These are phyloP conservation scores for Hipposideros larvatus DNA, from an alignment of 2,797 vertebrate genomes.

Conservation along the genomic window DNA sequence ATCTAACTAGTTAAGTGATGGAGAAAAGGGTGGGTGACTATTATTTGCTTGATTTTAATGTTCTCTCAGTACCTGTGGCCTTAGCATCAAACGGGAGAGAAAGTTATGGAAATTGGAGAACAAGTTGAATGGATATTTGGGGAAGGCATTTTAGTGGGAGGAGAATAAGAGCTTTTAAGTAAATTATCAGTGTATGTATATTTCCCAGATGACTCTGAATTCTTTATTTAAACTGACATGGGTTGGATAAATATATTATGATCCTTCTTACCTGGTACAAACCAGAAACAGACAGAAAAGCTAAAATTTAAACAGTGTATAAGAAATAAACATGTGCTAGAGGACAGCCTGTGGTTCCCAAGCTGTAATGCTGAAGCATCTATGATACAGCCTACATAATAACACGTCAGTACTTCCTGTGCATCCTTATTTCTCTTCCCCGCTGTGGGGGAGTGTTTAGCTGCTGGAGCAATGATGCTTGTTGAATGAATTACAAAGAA, in stretches of 20 bases:
- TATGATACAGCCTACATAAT: background rate
- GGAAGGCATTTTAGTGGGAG: constrained; percentile 62
- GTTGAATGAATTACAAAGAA: constrained; percentile 9
- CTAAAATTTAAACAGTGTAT: constrained; percentile 40
- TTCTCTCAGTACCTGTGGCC: background rate
- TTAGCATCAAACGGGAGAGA: background rate
- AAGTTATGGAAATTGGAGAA: constrained; percentile 30
- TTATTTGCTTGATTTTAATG: background rate
- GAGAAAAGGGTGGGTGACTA: background rate
- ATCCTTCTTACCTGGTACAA: constrained; percentile 43
- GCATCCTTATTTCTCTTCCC: constrained; percentile 2
- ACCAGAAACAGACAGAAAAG: constrained; percentile 45
- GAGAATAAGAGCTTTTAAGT: constrained; percentile 68
- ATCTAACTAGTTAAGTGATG: constrained; percentile 44
- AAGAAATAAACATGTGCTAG: background rate
- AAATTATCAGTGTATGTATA: constrained; percentile 58
- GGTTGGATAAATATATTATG: constrained; percentile 64
- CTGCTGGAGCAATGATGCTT: background rate
- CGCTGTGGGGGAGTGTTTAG: background rate
- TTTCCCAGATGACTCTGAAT: constrained; percentile 73
- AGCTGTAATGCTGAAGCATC: background rate
- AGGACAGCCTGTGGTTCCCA: background rate
- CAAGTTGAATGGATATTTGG: constrained; percentile 64
- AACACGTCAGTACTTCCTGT: background rate
- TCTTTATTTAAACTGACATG: constrained; percentile 67